A percentile compares a stretch with the other conserved stretches of the same genome.
Conservation (phyloP, 2,888 invertebrate species). For the Andrena flavipes region DNA sequence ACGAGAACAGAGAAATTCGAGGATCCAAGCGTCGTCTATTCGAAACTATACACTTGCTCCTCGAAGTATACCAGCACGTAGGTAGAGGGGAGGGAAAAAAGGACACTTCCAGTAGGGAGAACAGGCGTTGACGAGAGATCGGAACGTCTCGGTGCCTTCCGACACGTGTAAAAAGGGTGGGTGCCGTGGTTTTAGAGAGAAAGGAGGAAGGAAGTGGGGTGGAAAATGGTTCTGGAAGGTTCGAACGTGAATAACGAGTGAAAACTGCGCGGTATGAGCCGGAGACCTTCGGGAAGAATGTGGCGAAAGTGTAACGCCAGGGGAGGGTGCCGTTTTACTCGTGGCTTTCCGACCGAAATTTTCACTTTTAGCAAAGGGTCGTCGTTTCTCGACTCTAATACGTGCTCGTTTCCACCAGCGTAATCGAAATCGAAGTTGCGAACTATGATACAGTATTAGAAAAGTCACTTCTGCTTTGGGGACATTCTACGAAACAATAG, state of each 20-base stretch:
- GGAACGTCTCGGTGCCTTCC: constrained; percentile 38
- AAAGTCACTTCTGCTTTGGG: too few species aligned
- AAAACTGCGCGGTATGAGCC: constrained; percentile 54
- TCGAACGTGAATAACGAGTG: constrained; percentile 65
- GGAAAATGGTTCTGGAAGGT: constrained; percentile 53
- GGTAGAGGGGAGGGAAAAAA: not conserved
- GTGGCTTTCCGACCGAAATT: constrained; percentile 3
- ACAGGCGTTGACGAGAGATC: constrained; percentile 40
- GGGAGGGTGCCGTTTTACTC: not conserved
- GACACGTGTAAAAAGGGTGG: constrained; percentile 59
- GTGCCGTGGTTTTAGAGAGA: constrained; percentile 7
- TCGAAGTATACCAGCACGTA: not conserved
- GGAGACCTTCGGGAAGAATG: constrained; percentile 49
- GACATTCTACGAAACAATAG: too few species aligned
- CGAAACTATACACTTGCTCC: too few species aligned
- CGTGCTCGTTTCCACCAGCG: too few species aligned
- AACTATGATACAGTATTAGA: too few species aligned
- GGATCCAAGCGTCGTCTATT: not conserved
- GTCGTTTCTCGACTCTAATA: not conserved
- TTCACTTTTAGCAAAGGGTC: constrained; percentile 27
- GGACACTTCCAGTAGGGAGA: not conserved
- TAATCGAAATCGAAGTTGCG: not conserved
- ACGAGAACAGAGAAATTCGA: not conserved
- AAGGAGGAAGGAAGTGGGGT: constrained; percentile 40
- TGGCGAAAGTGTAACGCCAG: constrained; percentile 64